Base-by-base conservation (phyloP, 2,888 invertebrate genomes). In the Diloba caeruleocephala region DNA sequence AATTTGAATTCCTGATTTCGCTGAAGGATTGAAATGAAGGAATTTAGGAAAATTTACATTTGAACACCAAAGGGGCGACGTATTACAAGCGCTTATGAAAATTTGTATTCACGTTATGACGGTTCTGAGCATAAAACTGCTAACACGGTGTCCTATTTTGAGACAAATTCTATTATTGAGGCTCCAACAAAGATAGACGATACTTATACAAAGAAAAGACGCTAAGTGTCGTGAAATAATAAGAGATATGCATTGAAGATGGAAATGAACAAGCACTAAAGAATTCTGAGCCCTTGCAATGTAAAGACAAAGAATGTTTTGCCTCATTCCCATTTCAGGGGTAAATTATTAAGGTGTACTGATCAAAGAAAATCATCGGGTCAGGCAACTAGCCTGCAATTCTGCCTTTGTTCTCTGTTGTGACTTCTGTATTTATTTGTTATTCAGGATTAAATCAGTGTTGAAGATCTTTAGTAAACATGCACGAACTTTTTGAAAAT, bases 1-100 rank as follows among this genome's bases (percentile, higher is more conserved):
- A 34, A 76, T 71, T 72, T 72, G 73, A 81, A 80, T 82, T 74
- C 67, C 49, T 79, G 78, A 82, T 83, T 80, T 71, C 39, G 65
- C 60, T 71, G 79, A 83, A 83, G 79, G 82, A 81, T 83, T 81
- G 76, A 79, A 83, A 81, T 76, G 76, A 79, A 76, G 79, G 66
- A 79, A 71, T 68, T 72, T 53, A 49, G 36, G 43, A 33, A 59
- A 83, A 81, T 84, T 83, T 77, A 78, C 81, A 84, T 82, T 79
- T 78, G 70, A 78, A 78, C 70, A 70, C 60, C 54, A 54, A 70
- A 57, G 68, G 73, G 78, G 73, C 56, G 54, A 45, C 44, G 76
- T 74, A 78, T 80, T 79, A 82, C 77, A 79, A 63, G 64, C 69
- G 77, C 71, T 81, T 81, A 79, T 75, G 81, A 79, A 80, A 78